Evolutionary conservation across 2,797 vertebrate species (phyloP), one percentile per base, ranked within the genome.

Genomic region (Phoebastria nigripes): DNA sequence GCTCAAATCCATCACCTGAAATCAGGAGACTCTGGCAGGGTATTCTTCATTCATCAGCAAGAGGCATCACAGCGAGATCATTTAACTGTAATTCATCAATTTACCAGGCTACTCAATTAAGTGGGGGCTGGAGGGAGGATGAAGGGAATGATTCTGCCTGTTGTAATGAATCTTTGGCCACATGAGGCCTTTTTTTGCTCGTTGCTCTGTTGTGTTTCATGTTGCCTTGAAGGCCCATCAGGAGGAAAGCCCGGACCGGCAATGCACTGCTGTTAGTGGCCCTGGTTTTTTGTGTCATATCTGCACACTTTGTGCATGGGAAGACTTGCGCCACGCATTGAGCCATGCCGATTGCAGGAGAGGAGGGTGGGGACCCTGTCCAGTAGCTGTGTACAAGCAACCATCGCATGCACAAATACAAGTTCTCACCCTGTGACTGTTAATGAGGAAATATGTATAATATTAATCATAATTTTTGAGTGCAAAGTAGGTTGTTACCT

Each of bases 61-160:
- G 82, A 71, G 52, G 61, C 63, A 82, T 94, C 92, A 71, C 83
- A 91, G 86, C 4, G 21, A 95, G 86, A 95, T 94, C 93, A 76
- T 94, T 95, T 89, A 62, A 46, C 63, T 80, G 78, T 89, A 94
- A 95, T 96, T 93, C 83, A 92, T 95, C 96, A 92, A 56, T 93
- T 95, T 92, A 52, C 47, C 59, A 67, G 83, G 78, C 67, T 82
- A 5, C 55, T 82, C 82, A 89, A 70, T 95, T 90, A 93, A 94
- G 44, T n/a, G 37, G 81, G 85, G 67, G 47, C 61, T 66, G 93
- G 74, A 87, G 63, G 77, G 83, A 85, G n/a, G 81, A 84, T 46
- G 81, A 73, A 73, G 87, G 54, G 49, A 78, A n/a, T 15, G 12
- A 42, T 78, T 88, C 54, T 83, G 21, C 33, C 25, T 71, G 9